These are phyloP conservation scores for Zaprionus africanus DNA, from an alignment of 1,140 invertebrate species.

Conservation along the genomic window DNA sequence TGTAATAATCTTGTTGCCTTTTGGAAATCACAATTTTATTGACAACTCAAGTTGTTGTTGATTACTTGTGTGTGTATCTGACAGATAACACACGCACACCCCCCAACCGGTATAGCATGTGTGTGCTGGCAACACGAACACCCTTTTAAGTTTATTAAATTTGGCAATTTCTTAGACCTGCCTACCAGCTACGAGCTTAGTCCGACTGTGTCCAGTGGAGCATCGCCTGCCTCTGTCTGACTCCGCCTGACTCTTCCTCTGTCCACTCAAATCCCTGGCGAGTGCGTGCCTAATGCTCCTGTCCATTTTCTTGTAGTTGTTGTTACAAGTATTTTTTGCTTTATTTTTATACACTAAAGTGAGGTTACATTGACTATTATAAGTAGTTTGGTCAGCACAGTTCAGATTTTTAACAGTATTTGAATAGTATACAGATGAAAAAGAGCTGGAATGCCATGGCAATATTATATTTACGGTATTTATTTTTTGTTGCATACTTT, in stretches of 20 bases:
- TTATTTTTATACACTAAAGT: conserved; percentile 1
- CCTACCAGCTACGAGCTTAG: conserved; percentile 40
- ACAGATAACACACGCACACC: conserved; percentile 43
- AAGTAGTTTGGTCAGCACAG: neutral
- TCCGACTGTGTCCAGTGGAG: conserved; percentile 41
- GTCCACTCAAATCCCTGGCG: conserved; percentile 65
- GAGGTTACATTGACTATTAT: neutral
- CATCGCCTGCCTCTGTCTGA: conserved; percentile 2
- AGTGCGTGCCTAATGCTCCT: conserved; percentile 70
- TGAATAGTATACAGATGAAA: no score
- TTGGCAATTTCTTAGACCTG: conserved; percentile 77
- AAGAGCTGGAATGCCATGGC: no score
- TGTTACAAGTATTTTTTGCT: neutral
- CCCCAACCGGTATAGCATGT: conserved; percentile 12
- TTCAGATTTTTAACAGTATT: no score
- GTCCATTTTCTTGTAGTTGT: conserved; percentile 53
- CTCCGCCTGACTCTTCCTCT: neutral
- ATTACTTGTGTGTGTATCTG: conserved; percentile 70
- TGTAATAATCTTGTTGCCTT: conserved; percentile 74
- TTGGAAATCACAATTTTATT: conserved; percentile 83
- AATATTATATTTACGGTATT: no score
- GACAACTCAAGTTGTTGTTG: conserved; percentile 81
- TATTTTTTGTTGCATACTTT: no score
- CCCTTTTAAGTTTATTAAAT: conserved; percentile 84
- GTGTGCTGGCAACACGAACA: conserved; percentile 39